Base-by-base conservation (phyloP, 64 coral and sea anemone genomes). In the Dendrophyllia cribrosa region DNA sequence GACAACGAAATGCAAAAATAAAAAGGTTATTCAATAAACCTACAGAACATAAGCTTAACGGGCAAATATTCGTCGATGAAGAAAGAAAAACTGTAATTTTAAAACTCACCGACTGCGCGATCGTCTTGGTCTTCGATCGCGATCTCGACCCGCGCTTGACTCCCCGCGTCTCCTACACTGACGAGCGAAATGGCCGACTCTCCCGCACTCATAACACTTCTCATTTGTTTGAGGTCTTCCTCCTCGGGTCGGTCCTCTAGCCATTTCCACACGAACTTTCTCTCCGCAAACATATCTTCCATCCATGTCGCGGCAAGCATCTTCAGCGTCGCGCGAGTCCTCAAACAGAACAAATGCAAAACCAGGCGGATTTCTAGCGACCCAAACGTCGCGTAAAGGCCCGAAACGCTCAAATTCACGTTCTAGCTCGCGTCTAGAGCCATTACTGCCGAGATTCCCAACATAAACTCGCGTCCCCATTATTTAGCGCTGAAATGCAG, bases 281-380 rank as follows among this genome's bases (percentile, higher is more conserved):
- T 80, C 61, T 53, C 97, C 97, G 44, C 94, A 93, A 6, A 99
- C 48, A 34, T 53, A 66, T 66, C 83, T 94, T 7, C 94, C 97
- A 53, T 99, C 94, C 79, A 96, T 86, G 24, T 88, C 74, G 10
- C 65, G 68, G 25, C 93, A 84, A 4, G 97, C 97, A 77, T 94
- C 94, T 79, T 99, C 97, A 4, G 97, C 97, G 74, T 99, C 97
- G 59, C 97, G 87, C 23, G 79, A 71, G 82, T 99, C 97, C 90
- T 99, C 97, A 76, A 96, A 99, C 71, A 99, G 66, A 84, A 95
- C 88, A 58, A 99, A 99, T 44, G 97, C 97, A 26, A 99, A 99
- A 6, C 97, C 97, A 4, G 97, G 97, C 59, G 97, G 97, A 70
- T 99, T 99, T 88, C 97, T 86, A n/a, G 97, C 97, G 14, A 99